Evolutionary conservation across 2,797 vertebrate genomes (phyloP).

Genomic region (Euphonia xanthogaster): DNA sequence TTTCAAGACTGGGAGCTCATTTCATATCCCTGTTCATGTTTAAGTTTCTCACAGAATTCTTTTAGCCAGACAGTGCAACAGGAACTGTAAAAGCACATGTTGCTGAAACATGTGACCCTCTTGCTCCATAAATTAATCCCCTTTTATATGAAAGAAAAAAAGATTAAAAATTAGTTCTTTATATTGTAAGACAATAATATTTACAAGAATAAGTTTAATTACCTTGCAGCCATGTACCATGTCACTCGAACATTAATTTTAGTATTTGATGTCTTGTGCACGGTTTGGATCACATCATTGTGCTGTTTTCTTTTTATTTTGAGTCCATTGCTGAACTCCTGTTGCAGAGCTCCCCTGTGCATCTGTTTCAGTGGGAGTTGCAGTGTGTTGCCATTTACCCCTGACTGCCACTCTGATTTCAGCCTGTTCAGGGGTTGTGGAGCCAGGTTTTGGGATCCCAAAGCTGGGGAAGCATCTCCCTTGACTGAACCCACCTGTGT

Average conservation of each 20-base stretch:
- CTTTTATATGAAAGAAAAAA: not conserved
- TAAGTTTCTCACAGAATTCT: conserved; percentile 14
- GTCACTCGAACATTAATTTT: not conserved
- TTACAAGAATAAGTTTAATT: conserved; percentile 11
- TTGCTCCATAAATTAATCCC: conserved; percentile 30
- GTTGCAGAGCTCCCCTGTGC: not conserved
- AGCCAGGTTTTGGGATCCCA: not conserved
- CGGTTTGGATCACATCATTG: not conserved
- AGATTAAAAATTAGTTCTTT: not conserved
- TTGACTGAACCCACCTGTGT: not conserved
- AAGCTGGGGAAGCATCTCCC: not conserved
- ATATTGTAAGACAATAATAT: not conserved
- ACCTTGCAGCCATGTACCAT: not conserved
- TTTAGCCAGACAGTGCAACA: not conserved
- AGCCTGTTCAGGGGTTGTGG: not conserved
- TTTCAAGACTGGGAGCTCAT: conserved; percentile 45
- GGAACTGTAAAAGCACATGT: not conserved
- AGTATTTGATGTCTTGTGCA: not conserved
- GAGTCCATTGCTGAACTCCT: not conserved
- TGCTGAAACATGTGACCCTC: not conserved
- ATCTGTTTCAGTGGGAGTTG: not conserved
- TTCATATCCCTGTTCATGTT: conserved; percentile 57
- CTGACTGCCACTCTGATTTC: accelerated
- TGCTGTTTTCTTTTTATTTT: not conserved
- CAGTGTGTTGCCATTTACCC: not conserved